Evolutionary conservation across 2,797 vertebrate species (phyloP), one percentile per base, ranked within the genome.

Genomic region (Pseudochromis fuscus): DNA sequence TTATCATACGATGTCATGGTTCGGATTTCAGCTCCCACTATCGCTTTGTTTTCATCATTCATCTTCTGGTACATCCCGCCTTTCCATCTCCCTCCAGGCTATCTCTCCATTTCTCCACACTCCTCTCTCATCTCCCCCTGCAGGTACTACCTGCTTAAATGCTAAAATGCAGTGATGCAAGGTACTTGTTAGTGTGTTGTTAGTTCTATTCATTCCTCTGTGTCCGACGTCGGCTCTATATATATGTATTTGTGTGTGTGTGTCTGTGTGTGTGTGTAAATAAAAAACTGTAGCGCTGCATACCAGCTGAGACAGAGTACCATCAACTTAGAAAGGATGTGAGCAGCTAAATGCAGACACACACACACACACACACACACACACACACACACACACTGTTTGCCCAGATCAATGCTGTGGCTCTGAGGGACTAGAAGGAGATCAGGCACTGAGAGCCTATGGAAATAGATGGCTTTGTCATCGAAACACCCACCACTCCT

Each of bases 361-460:
- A 45, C 89, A 92, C 87, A 92, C 48, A 57, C 49, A 48, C 5
- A 35, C n/a, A 31, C 44, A 45, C 37, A 24, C 90, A 65, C 52
- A 48, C 19, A 48, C 89, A 93, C 88, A 21, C 21, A 64, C 28
- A 49, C 48, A 92, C 93, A 94, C 86, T 95, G 94, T 97, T 97
- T 96, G 95, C 94, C 89, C 94, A 95, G 95, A 98, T 97, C 95
- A 97, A 96, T 95, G 92, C 92, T 38, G 89, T 93, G 95, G 95
- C 96, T 96, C 95, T 94, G 89, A 94, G 94, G 95, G 94, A 95
- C 96, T 95, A 93, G 92, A 92, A 71, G 83, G 93, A 95, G 95
- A 96, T 96, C 94, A 95, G 94, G 93, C 87, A 24, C 93, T 91
- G 87, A 94, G 92, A 94, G 93, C 94, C 94, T 94, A 94, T 95